Base-by-base conservation (phyloP, 2,113 vertebrate species). In the Coptodon rendalli region DNA sequence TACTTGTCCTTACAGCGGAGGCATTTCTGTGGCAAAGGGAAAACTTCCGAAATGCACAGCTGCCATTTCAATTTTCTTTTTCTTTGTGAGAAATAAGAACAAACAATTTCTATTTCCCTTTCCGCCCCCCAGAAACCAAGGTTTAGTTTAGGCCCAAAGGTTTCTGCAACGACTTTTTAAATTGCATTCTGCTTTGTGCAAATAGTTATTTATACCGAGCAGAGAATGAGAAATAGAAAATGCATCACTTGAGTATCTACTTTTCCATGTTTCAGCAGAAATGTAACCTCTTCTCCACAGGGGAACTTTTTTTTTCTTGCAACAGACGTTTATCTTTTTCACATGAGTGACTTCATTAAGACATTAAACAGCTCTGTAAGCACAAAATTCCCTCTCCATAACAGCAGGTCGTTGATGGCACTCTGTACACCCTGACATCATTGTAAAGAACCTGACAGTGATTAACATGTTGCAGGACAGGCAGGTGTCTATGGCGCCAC, bases 391-490 rank as follows among this genome's bases (percentile, higher is more conserved):
- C 5, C 17, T 36, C 61, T 68, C 45, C 27, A 78, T 50, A 13
- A 78, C 43, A 48, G 71, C 71, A 78, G n/a, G 27, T 80, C 5
- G n/a, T 56, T 34, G 22, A 84, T 53, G 66, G 56, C 13, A 12
- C 5, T 16, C 13, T n/a, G 4, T 36, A 34, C 34, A 9, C 19
- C 12, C 43, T 13, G 13, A 27, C 38, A 22, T 43, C 22, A 52
- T 80, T 82, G 7, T 7, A 50, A 86, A 73, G 66, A 52, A 10
- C 57, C 80, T 89, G 89, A 89, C 80, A 83, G 59, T 73, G 48
- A 92, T 89, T 59, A 88, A 88, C 43, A 81, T 80, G 61, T 73
- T 86, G 63, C 85, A 83, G 38, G 57, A 36, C 53, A 66, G 61
- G 81, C 66, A 76, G 81, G 38, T 71, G 53, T 83, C 48, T 19